These are phyloP conservation scores for Pogonocichla stellata DNA, from an alignment of 2,113 vertebrate genomes.

Conservation along the genomic window DNA sequence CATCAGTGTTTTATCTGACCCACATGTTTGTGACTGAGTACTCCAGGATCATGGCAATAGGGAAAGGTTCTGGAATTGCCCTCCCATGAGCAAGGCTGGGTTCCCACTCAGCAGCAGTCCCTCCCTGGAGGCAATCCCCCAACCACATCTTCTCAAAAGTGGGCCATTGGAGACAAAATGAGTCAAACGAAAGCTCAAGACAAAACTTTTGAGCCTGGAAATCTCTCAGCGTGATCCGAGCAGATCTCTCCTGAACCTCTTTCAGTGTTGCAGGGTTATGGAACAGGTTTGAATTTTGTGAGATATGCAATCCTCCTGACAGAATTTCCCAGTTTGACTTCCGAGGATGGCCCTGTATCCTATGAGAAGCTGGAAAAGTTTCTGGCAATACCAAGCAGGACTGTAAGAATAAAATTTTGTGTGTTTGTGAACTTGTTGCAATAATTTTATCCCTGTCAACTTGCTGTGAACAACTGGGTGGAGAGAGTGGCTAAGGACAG, in stretches of 20 bases:
- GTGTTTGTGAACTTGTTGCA: background rate
- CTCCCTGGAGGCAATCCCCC: background rate
- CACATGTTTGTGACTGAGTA: background rate
- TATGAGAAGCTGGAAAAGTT: background rate
- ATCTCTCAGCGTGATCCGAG: accelerated
- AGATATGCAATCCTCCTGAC: background rate
- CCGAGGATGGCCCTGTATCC: background rate
- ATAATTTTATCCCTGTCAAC: background rate
- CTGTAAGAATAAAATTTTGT: background rate
- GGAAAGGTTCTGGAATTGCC: background rate
- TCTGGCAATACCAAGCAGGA: background rate
- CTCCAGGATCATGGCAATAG: background rate
- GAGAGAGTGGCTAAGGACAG: background rate
- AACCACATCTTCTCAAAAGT: background rate
- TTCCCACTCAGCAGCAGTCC: background rate
- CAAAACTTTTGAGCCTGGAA: background rate
- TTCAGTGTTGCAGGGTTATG: background rate
- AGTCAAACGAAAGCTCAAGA: background rate
- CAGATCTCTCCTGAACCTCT: background rate
- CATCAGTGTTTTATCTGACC: background rate
- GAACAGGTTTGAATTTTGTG: background rate
- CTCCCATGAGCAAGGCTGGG: accelerated
- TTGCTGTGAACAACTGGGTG: background rate
- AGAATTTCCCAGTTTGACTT: background rate
- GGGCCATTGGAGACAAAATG: background rate